Evolutionary conservation across 2,113 vertebrate genomes (phyloP), one percentile per base, ranked within the genome.

Genomic region (Callorhinus ursinus): DNA sequence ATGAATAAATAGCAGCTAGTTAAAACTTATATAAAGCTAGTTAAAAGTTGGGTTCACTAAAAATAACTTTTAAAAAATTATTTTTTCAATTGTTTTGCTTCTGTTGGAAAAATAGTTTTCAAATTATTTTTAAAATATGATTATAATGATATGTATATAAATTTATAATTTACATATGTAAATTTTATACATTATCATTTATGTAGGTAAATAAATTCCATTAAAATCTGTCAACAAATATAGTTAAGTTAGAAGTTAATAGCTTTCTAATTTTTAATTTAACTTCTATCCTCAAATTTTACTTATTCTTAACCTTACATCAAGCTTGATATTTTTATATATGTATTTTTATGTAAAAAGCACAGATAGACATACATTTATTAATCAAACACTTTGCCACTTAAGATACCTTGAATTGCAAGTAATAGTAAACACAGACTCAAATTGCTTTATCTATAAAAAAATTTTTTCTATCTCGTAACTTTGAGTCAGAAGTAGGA

Each of bases 401-500:
- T 90, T 93, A 69, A 87, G n/a, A 86, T 80, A 26, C 15, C 5
- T 74, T 86, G 12, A 26, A 86, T 15, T 86, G n/a, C n/a, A 96
- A 89, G 39, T 69, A 93, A 74, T 63, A 89, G 65, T 86, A 93
- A 81, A 85, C 33, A 26, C 33, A 88, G 63, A 84, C 21, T 92
- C 46, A 92, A 67, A 84, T 24, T 92, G 39, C 49, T 85, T 85
- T 89, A 89, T 79, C 28, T 89, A 67, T 80, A n/a, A 72, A 71
- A 18, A 84, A 80, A 63, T 9, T 12, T 28, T 92, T 26, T 63
- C 42, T 71, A 63, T 39, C 51, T 93, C 36, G 33, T 90, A 63
- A 93, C 69, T 88, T 93, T 15, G 15, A 87, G 39, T 87, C 97
- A 95, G 18, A 96, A 67, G 8, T 93, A 90, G 61, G 57, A 95